These are phyloP conservation scores for Eira barbara DNA, from an alignment of 2,113 vertebrate species.

Conservation along the genomic window DNA sequence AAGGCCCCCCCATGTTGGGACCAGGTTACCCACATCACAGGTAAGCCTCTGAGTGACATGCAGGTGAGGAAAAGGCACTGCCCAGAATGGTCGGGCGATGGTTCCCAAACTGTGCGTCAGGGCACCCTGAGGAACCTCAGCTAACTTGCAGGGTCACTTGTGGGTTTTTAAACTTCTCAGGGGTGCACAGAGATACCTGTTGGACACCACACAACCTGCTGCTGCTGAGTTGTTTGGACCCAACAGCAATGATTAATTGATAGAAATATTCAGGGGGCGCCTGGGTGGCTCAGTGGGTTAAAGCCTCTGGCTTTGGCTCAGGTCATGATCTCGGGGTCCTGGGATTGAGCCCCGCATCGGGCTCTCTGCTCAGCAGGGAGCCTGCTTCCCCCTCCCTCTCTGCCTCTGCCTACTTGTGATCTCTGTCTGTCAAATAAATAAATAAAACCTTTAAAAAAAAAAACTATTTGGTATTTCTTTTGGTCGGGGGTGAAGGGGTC, in stretches of 20 bases:
- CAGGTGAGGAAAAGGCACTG: not conserved
- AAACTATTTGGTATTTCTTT: not conserved
- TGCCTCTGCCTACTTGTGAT: too few relatives aligned
- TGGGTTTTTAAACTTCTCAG: not conserved
- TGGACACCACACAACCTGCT: not conserved
- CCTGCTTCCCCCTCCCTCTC: too few relatives aligned
- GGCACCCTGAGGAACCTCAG: not conserved
- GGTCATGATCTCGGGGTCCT: too few relatives aligned
- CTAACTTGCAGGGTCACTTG: rapidly evolving
- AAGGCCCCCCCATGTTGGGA: too few relatives aligned
- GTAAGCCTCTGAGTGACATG: not conserved
- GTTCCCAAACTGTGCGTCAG: not conserved
- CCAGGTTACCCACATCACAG: not conserved
- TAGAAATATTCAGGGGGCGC: not conserved
- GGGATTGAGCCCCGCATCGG: too few relatives aligned
- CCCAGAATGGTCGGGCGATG: too few relatives aligned
- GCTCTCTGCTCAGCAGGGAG: too few relatives aligned
- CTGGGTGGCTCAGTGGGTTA: too few relatives aligned
- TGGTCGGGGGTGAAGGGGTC: not conserved
- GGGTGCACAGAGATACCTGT: not conserved
- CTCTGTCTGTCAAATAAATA: too few relatives aligned
- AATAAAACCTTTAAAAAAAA: too few relatives aligned
- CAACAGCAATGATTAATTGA: not conserved
- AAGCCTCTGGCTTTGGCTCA: too few relatives aligned
- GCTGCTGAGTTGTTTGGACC: not conserved